Evolutionary conservation across 1,140 invertebrate genomes (phyloP).

Genomic region (Euschistus heros): DNA sequence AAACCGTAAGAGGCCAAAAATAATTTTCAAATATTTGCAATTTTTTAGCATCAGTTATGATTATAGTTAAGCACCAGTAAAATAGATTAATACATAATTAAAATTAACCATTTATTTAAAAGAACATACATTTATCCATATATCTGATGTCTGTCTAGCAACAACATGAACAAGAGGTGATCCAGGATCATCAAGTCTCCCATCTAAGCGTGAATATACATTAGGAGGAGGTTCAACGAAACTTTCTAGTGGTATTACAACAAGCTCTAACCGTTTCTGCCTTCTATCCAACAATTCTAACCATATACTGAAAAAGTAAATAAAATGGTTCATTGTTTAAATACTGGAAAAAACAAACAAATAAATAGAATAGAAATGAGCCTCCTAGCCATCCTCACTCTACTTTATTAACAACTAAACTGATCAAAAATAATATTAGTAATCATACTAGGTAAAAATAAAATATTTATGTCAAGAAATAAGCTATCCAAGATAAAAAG

Average conservation of each 20-base stretch:
- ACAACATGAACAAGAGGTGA: conserved; percentile 38
- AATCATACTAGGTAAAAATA: too few relatives aligned
- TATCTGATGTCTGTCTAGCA: conserved; percentile 56
- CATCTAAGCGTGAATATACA: conserved; percentile 24
- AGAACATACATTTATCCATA: conserved; percentile 66
- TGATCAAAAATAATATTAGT: too few relatives aligned
- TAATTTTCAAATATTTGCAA: too few relatives aligned
- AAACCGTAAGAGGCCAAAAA: too few relatives aligned
- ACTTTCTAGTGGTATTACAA: conserved; percentile 59
- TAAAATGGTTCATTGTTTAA: background rate
- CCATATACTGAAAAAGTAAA: conserved; percentile 62
- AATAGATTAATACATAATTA: background rate
- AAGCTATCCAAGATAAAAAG: too few relatives aligned
- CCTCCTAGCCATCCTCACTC: too few relatives aligned
- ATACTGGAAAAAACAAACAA: too few relatives aligned
- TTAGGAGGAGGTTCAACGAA: conserved; percentile 51
- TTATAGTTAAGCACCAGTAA: background rate
- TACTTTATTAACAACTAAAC: too few relatives aligned
- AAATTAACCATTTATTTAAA: conserved; percentile 4
- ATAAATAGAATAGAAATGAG: too few relatives aligned
- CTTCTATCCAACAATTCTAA: conserved; percentile 73
- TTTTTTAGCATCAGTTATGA: background rate
- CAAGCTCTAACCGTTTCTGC: conserved; percentile 69
- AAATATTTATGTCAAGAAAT: too few relatives aligned
- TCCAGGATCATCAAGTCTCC: conserved; percentile 19